Base-by-base conservation (phyloP, 1,140 invertebrate genomes). In the Heterodera carotae region DNA sequence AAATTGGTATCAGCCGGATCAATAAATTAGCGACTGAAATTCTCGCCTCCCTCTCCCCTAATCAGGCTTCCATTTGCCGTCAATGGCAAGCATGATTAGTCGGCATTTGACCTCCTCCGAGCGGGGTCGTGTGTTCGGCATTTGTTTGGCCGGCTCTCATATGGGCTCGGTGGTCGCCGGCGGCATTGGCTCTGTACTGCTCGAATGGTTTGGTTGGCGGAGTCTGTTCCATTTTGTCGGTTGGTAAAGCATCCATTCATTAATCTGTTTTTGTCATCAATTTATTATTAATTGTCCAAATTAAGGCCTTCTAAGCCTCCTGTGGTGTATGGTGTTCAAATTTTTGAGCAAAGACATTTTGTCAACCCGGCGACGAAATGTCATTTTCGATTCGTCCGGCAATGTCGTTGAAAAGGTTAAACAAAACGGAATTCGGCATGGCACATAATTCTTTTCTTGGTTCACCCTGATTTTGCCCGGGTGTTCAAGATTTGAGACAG, bases 11-110 rank as follows among this genome's bases (percentile, higher is more conserved):
- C n/a, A n/a, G n/a, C n/a, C n/a, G 64, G 10, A 2, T 12, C 10
- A 1, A 33, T 67, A 18, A 18, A 31, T 22, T 69, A n/a, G 22
- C 43, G 22, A 34, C 27, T 8, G 8, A 7, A 6, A 59, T 34
- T 22, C 36, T 33, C 27, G n/a, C 10, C 10, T 75, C 25, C n/a
- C 36, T 43, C 10, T 69, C 64, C 78, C 69, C n/a, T n/a, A n/a
- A n/a, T n/a, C 83, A 89, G 90, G 89, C 75, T 91, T 92, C 87
- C 92, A 92, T 87, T 92, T 92, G 88, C 92, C 92, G 56, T 91
- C 91, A 82, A 90, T 93, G 89, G 92, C 92, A 53, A 92, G 91
- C 83, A 87, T 93, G 22, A 91, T 92, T 33, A 92, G 92, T 82
- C 90, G 91, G 86, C 90, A 91, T 86, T 88, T 93, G 70, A 89